Evolutionary conservation across 2,797 vertebrate species (phyloP), one percentile per base, ranked within the genome.

Genomic region (Poecilia picta): DNA sequence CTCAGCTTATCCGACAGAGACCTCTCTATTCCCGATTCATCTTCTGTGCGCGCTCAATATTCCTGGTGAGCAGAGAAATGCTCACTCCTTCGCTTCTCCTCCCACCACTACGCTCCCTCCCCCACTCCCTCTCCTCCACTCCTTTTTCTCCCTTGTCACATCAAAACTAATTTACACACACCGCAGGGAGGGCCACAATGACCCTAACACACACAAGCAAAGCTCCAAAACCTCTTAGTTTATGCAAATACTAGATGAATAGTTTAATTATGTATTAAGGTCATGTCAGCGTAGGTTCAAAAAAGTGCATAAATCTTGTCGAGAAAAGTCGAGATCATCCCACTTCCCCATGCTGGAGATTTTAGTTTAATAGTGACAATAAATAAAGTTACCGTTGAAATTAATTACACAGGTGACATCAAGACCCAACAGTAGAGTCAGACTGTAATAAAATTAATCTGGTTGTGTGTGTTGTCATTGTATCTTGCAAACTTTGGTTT

Each of bases 1-100:
- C 36, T 25, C 74, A 75, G 80, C 68, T 49, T 90, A 90, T 87
- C 89, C 89, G 74, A 41, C 47, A 89, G 85, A 94, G 93, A 95
- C 93, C 93, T 77, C 68, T 75, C 84, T 83, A 86, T 53, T 88
- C 33, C 47, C 75, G 72, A 81, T 83, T 87, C 92, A 88, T 89
- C 86, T 73, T 70, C 85, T 68, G 77, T 72, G 86, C 78, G 81
- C 84, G 84, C 4, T 53, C 46, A 80, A 81, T 90, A 89, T 85
- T 93, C 81, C 87, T 80, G 76, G 79, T 87, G 78, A 81, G 72
- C 78, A 80, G 16, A 41, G 82, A 76, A 92, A 88, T 82, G 85
- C 87, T 81, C 82, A 80, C 85, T 88, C 80, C 72, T 28, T 80
- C 47, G 46, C 68, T 62, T 80, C 76, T 74, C 83, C 76, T 77